phyloP scores from a whole-genome alignment of 2,113 vertebrate species.

The Jacana jacana region DNA sequence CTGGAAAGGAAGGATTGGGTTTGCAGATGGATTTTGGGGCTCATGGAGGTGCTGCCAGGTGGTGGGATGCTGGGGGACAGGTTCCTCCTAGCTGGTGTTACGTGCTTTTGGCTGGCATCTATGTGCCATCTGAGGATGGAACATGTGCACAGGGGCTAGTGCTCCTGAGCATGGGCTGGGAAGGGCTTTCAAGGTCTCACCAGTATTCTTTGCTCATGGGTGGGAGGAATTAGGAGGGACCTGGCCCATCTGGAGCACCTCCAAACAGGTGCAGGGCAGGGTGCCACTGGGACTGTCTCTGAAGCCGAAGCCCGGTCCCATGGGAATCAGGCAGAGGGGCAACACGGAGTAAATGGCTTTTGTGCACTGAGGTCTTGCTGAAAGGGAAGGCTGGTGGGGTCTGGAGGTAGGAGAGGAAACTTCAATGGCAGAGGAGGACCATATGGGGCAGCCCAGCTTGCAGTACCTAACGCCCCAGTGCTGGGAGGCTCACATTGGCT shows the following conservation, averaged over 20 bases:
- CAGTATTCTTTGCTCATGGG: neutral
- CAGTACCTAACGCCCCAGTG: neutral
- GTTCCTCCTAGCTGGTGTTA: neutral
- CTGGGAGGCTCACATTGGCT: neutral
- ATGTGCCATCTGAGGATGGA: neutral
- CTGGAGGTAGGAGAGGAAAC: neutral
- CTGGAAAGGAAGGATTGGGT: neutral
- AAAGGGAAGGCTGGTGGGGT: neutral
- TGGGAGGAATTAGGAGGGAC: neutral
- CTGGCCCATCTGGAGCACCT: neutral
- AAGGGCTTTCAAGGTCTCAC: neutral
- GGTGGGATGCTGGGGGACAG: neutral
- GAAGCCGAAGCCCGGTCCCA: rapidly evolving
- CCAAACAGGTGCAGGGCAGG: neutral
- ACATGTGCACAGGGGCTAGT: neutral
- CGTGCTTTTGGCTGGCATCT: neutral
- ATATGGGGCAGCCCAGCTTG: rapidly evolving
- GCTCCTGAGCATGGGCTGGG: neutral
- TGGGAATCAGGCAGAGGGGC: neutral
- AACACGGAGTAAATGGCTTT: neutral
- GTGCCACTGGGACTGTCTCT: neutral
- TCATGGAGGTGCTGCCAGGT: rapidly evolving
- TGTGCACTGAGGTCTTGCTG: neutral
- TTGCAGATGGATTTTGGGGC: neutral
- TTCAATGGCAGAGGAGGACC: rapidly evolving